These are phyloP conservation scores for Zosterops borbonicus DNA, from an alignment of 2,113 vertebrate species.

Conservation along the genomic window DNA sequence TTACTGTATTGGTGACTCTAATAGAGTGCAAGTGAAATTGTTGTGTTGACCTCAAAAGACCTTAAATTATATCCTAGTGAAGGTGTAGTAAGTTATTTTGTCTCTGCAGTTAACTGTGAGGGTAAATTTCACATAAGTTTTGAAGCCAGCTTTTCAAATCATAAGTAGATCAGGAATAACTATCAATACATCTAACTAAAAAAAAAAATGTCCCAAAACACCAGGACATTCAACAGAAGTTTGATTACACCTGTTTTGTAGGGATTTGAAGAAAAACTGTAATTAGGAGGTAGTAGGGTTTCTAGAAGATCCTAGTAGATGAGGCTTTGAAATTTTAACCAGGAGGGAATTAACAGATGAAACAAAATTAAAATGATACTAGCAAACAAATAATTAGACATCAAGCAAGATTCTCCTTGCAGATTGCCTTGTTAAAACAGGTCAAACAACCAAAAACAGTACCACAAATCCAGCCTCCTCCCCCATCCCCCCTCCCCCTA, in stretches of 20 bases:
- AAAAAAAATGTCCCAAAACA: background rate
- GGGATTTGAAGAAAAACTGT: constrained; percentile 27
- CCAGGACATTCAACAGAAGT: background rate
- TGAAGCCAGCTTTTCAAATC: constrained; percentile 19
- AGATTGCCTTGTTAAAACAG: background rate
- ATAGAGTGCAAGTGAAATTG: background rate
- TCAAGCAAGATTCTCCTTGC: background rate
- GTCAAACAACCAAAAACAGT: background rate
- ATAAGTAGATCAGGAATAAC: background rate
- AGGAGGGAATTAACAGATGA: constrained; percentile 41
- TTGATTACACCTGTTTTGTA: constrained; percentile 35
- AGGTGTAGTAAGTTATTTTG: background rate
- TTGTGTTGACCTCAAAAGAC: background rate
- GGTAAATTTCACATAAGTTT: background rate
- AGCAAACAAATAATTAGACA: constrained; percentile 56
- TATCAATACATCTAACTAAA: background rate
- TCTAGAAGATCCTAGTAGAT: constrained; percentile 38
- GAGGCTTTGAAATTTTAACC: constrained; percentile 56
- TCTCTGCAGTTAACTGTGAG: background rate
- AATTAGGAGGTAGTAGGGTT: constrained; percentile 40
- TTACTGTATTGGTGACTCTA: background rate
- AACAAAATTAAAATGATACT: constrained; percentile 56
- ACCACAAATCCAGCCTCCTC: too few relatives aligned
- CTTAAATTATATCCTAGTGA: background rate
- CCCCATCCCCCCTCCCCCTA: too few relatives aligned